A percentile compares a stretch with the other conserved stretches of the same genome.
Conservation (phyloP, 2,113 vertebrate genomes). For the Rattus norvegicus region DNA sequence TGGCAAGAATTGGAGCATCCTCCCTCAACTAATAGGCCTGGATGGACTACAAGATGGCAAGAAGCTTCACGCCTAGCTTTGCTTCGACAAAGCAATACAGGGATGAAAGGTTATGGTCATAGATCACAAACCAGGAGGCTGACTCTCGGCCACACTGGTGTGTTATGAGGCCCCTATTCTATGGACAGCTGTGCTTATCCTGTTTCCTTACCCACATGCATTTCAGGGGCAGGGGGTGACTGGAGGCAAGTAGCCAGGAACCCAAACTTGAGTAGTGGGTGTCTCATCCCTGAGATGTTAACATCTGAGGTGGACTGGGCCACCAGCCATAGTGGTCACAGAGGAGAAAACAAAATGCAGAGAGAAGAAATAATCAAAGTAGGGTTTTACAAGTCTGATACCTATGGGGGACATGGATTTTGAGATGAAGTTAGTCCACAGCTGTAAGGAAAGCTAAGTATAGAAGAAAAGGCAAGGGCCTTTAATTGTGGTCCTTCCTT, state of each 20-base stretch:
- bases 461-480: too few species aligned
- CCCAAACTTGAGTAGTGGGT: rapidly evolving
- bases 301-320: background rate
- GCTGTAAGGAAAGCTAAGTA: background rate
- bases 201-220: too few species aligned
- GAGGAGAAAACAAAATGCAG: background rate
- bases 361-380: background rate
- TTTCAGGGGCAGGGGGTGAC: background rate
- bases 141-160: background rate
- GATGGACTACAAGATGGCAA: background rate
- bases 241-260: background rate
- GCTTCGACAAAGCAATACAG: background rate
- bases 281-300: background rate
- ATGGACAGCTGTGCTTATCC: background rate
- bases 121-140: rapidly evolving
- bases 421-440: background rate
- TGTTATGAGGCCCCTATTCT: background rate
- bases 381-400: background rate
- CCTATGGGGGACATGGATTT: background rate
- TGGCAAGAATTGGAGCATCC: background rate
- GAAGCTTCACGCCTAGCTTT: background rate
- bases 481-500: background rate
- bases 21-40: background rate
- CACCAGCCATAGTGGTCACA: background rate
- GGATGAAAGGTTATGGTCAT: background rate